Evolutionary conservation across 1,140 invertebrate species (phyloP).

Genomic region (Magallana angulata): DNA sequence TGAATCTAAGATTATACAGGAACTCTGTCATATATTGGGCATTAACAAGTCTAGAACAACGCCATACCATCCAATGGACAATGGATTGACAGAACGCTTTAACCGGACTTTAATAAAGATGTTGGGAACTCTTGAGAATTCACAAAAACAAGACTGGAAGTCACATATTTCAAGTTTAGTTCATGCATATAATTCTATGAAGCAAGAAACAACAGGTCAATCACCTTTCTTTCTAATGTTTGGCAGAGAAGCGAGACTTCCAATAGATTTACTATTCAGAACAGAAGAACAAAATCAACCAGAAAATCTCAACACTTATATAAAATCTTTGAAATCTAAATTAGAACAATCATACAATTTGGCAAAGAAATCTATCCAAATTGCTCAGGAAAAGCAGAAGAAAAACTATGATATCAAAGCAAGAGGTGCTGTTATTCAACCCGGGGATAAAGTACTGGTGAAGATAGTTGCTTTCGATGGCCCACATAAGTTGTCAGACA

Average conservation of each 20-base stretch:
- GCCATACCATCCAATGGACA: conserved; percentile 56
- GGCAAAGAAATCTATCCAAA: neutral
- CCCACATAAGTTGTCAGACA: neutral
- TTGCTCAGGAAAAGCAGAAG: neutral
- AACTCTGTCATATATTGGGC: conserved; percentile 35
- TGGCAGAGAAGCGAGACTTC: neutral
- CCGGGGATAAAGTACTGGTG: neutral
- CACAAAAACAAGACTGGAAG: conserved; percentile 40
- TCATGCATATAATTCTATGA: conserved; percentile 41
- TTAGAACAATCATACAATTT: neutral
- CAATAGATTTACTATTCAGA: neutral
- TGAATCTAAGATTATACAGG: conserved; percentile 40
- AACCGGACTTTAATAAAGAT: conserved; percentile 25
- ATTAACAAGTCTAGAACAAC: conserved; percentile 53
- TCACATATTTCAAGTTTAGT: conserved; percentile 27
- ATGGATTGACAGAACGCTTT: conserved; percentile 21
- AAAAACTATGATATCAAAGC: neutral
- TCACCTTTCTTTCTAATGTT: neutral
- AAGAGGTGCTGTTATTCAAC: neutral
- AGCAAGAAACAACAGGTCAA: neutral
- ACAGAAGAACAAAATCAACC: neutral
- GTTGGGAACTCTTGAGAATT: conserved; percentile 41
- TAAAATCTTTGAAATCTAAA: too few relatives aligned
- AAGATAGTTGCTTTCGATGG: neutral
- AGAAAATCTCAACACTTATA: too few relatives aligned